Evolutionary conservation across 2,888 invertebrate species (phyloP).

Genomic region (Coelogynopora nodosa): DNA sequence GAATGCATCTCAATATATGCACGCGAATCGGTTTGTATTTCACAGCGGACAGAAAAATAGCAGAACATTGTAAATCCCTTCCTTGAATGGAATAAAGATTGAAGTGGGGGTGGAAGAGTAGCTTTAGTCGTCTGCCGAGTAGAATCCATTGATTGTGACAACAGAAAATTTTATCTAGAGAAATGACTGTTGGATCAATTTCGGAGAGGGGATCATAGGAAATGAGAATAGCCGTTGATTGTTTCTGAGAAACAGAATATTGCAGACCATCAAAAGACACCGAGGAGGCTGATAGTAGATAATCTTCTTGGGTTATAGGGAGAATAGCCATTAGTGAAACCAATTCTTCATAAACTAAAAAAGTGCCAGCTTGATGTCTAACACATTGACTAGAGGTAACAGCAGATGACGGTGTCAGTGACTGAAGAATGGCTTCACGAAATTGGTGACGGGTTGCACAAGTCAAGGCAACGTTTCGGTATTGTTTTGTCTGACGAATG

Average conservation of each 20-base stretch:
- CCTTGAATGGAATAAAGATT: conserved; percentile 9
- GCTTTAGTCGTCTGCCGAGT: not conserved
- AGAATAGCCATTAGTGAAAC: not conserved
- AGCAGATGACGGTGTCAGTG: not conserved
- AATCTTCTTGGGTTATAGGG: not conserved
- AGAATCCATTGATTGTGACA: not conserved
- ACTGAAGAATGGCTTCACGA: not conserved
- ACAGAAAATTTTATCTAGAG: not conserved
- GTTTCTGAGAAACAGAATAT: conserved; percentile 1
- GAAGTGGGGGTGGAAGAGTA: conserved; percentile 2
- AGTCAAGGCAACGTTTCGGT: conserved; percentile 44
- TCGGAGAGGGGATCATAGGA: not conserved
- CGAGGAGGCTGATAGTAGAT: not conserved
- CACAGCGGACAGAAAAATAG: not conserved
- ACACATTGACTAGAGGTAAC: conserved; percentile 6
- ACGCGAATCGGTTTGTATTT: not conserved
- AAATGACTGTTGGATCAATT: not conserved
- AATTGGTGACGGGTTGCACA: not conserved
- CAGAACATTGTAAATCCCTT: not conserved
- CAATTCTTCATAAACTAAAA: not conserved
- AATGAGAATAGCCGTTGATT: not conserved
- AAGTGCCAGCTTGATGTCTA: conserved; percentile 1
- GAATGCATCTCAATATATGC: not conserved
- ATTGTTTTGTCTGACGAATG: conserved; percentile 47
- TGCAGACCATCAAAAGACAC: not conserved